phyloP scores from a whole-genome alignment of 2,113 vertebrate species.

The Sarotherodon lohbergeri region DNA sequence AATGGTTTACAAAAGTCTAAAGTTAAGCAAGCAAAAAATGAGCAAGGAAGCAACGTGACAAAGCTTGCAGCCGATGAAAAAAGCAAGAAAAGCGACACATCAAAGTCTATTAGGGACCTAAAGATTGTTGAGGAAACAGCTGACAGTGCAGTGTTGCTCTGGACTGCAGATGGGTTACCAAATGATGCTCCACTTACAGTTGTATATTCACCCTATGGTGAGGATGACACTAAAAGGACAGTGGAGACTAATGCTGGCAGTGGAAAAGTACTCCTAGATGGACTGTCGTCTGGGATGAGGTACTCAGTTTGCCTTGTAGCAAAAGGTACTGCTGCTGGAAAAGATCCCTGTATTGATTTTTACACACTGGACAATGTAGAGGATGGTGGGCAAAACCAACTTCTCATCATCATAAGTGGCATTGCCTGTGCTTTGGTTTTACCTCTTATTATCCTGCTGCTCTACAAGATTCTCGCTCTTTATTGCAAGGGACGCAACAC shows the following conservation, averaged over 20 bases:
- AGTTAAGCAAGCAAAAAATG: slow-evolving; percentile 58
- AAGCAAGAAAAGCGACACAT: slow-evolving; percentile 59
- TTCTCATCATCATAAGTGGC: slow-evolving; percentile 74
- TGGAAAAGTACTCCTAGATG: slow-evolving; percentile 82
- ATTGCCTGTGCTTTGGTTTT: slow-evolving; percentile 77
- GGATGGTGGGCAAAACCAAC: slow-evolving; percentile 55
- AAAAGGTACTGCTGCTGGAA: slow-evolving; percentile 72
- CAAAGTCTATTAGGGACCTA: slow-evolving; percentile 73
- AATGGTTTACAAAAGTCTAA: slow-evolving; percentile 47
- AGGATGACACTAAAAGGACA: slow-evolving; percentile 79
- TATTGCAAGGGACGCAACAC: slow-evolving; percentile 65
- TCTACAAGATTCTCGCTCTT: slow-evolving; percentile 87
- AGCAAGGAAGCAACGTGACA: slow-evolving; percentile 44
- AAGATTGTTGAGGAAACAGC: slow-evolving; percentile 79
- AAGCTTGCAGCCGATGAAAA: slow-evolving; percentile 61
- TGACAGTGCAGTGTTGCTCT: slow-evolving; percentile 83
- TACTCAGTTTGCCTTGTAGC: slow-evolving; percentile 88
- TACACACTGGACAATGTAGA: slow-evolving; percentile 69
- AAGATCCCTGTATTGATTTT: slow-evolving; percentile 89
- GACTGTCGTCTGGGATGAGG: slow-evolving; percentile 78
- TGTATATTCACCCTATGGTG: slow-evolving; percentile 84
- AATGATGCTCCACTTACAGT: slow-evolving; percentile 73
- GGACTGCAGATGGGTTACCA: slow-evolving; percentile 72
- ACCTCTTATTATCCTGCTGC: slow-evolving; percentile 81
- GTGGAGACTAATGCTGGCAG: slow-evolving; percentile 74